Base-by-base conservation (phyloP, 92 coral and sea anemone genomes). In the Pocillopora grandis region DNA sequence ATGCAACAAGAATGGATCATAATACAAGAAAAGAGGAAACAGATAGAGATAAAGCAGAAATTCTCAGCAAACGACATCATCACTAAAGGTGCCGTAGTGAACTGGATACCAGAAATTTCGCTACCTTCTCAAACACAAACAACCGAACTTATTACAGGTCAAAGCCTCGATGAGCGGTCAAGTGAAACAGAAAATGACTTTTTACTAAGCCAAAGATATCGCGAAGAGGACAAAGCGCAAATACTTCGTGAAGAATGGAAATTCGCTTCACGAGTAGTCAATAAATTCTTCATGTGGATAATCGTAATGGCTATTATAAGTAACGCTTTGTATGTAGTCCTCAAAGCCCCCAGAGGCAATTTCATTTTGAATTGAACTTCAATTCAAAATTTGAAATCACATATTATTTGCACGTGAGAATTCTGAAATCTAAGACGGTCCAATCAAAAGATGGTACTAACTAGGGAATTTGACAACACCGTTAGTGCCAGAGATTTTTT, bases 181-280 rank as follows among this genome's bases (percentile, higher is more conserved):
- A 21, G 63, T 15, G 62, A 75, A 64, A 60, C 65, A 77, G 31
- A 65, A 78, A 84, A 75, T 60, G 80, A 87, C 19, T 70, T 84
- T 23, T 71, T 85, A 48, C 15, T 94, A 18, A 75, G 84, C 10
- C 82, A 72, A 58, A 93, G 85, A 62, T 87, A 86, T 31, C 81
- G 52, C 10, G 76, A 90, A 59, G 92, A 87, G 61, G 95, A 90
- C 58, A 84, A 85, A 20, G 84, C 71, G 14, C 90, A 83, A 48
- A 78, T 90, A 17, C 76, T 90, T 75, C 92, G 85, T 48, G 93
- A 94, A 12, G 98, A 94, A 72, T 94, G 98, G 98, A 92, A 58
- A 76, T 94, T 94, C 62, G 98, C 95, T 49, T 89, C 98, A 17
- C 86, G 87, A 48, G 95, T 94, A 5, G 49, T 94, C 18, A 94